Evolutionary conservation across 37 sponge, comb jelly and placozoan species (phyloP), one percentile per base, ranked within the genome.

Genomic region (Haliclona indistincta): DNA sequence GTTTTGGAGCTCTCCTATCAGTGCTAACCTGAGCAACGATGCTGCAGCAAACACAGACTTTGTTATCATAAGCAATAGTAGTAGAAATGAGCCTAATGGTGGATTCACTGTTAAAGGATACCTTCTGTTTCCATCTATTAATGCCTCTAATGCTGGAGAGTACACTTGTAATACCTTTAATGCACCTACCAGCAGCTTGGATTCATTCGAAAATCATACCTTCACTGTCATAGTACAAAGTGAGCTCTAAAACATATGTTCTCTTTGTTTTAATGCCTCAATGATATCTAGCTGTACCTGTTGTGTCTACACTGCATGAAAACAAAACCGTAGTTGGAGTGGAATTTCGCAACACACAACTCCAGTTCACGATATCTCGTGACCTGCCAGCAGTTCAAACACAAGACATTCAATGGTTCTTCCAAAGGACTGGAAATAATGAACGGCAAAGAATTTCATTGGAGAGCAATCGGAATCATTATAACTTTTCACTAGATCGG

Each of bases 361-460:
- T 61, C 7, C 22, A 8, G 3, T 72, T 72, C 73, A 25, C 5
- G 8, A 54, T 72, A 15, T 15, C 25, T 3, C 7, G 52, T 33
- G 73, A 49, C 13, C 25, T 72, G 8, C 73, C 73, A 25, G 28
- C 19, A 43, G 73, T 72, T 5, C 3, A 19, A 25, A 34, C 10
- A 33, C 10, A 72, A 13, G 56, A 72, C 34, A 72, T 72, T 26
- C 73, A 53, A 4, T 43, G 49, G 32, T 43, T 43, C 25, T 72
- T 72, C 56, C 51, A 47, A 47, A 10, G 15, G 15, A 10, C 10
- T 17, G 51, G 51, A 47, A 15, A 47, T 10, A 47, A 15, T 47
- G 10, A 10, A 17, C 51, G 13, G 15, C 13, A 17, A 17, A 15
- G 10, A 15, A 47, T 47, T 15, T 17, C 15, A 17, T 15, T 15